Percentiles rank a stretch among this genome's conserved stretches.
These are phyloP conservation scores for Channa maculata DNA, from an alignment of 2,113 vertebrate genomes.

Conservation along the genomic window DNA sequence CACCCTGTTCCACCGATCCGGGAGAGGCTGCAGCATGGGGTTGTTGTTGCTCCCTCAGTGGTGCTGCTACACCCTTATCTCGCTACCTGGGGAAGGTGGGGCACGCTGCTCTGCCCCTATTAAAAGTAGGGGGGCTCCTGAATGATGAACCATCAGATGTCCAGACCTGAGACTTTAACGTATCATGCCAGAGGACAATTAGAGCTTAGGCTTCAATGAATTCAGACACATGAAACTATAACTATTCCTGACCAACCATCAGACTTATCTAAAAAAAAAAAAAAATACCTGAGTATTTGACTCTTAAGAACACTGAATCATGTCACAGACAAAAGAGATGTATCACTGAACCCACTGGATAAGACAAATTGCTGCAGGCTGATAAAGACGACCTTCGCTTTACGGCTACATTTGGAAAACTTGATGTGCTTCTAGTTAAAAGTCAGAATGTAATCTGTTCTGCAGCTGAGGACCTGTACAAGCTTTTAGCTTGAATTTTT, in stretches of 20 bases:
- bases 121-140: constrained; percentile 86
- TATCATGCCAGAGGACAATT: constrained; percentile 35
- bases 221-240: constrained; percentile 5
- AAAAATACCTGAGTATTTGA: constrained; percentile 21
- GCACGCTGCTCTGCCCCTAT: constrained; percentile 85
- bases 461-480: constrained; percentile 51
- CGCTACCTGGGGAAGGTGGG: constrained; percentile 90
- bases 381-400: constrained; percentile 45
- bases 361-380: constrained; percentile 37
- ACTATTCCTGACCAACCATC: constrained; percentile 12
- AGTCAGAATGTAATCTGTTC: constrained; percentile 16
- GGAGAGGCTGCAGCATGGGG: constrained; percentile 81
- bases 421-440: constrained; percentile 26
- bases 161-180: constrained; percentile 83
- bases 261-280: constrained; percentile 27
- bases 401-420: constrained; percentile 26
- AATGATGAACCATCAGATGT: constrained; percentile 82
- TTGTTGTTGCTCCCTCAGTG: constrained; percentile 85
- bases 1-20: constrained; percentile 51
- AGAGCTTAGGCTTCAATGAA: constrained; percentile 18
- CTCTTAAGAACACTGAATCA: constrained; percentile 17
- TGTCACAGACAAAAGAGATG: constrained; percentile 12
- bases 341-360: constrained; percentile 25
- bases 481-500: constrained; percentile 30
- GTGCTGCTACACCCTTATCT: constrained; percentile 80